Percentiles rank a stretch among this genome's conserved stretches.
Conservation (phyloP, 2,797 vertebrate genomes). For the Scarus forsteni region DNA sequence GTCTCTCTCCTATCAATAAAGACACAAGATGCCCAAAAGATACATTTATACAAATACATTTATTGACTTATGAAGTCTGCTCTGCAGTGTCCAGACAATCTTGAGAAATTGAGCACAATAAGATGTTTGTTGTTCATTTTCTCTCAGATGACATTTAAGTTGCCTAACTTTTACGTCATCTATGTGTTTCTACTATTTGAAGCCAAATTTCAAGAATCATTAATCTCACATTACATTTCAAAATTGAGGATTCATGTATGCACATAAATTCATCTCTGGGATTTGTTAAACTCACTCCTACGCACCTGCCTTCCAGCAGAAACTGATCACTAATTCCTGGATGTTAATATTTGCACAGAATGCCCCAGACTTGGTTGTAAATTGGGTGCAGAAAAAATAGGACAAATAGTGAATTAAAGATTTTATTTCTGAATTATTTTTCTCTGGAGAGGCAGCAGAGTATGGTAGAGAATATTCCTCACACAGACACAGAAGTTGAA, state of each 20-base stretch:
- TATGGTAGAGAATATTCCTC: not conserved
- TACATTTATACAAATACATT: too few species aligned
- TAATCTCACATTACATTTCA: not conserved
- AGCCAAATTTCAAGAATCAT: not conserved
- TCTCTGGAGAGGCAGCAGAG: not conserved
- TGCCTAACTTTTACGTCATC: too few species aligned
- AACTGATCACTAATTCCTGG: not conserved
- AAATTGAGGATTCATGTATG: not conserved
- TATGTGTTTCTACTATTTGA: not conserved
- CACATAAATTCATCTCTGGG: not conserved
- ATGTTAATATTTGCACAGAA: not conserved
- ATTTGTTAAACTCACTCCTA: not conserved
- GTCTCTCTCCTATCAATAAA: too few species aligned
- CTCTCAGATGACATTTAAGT: not conserved
- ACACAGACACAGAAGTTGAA: too few species aligned
- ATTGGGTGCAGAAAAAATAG: not conserved
- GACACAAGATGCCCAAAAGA: too few species aligned
- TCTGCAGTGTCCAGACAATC: too few species aligned
- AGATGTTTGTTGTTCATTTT: not conserved
- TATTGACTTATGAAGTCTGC: too few species aligned
- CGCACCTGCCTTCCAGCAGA: not conserved
- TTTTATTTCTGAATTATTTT: slow-evolving; percentile 13
- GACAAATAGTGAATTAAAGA: not conserved
- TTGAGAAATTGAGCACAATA: too few species aligned
- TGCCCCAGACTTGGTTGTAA: not conserved